phyloP scores from a whole-genome alignment of 2,797 vertebrate genomes.

The Bovichtus variegatus region DNA sequence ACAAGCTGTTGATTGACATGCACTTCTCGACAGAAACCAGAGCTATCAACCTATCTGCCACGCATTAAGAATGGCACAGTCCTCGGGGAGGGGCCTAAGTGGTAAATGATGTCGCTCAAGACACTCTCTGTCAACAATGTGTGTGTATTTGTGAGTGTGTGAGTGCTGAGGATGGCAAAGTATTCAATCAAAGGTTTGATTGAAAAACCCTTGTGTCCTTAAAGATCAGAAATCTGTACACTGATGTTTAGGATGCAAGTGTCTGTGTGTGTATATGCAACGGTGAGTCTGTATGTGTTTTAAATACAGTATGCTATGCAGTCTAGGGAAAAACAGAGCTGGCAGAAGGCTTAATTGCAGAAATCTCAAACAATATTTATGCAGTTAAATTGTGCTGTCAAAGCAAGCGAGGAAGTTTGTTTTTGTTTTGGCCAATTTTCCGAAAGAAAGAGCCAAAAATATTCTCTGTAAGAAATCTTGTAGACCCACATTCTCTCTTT shows the following conservation, averaged over 20 bases:
- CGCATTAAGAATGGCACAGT: conserved; percentile 85
- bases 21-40: conserved; percentile 87
- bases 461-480: conserved; percentile 20
- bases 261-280: conserved; percentile 14
- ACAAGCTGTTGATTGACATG: conserved; percentile 86
- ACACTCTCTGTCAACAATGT: conserved; percentile 83
- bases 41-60: conserved; percentile 83
- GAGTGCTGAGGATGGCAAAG: conserved; percentile 83
- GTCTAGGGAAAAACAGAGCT: conserved; percentile 7
- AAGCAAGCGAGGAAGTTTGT: conserved; percentile 7
- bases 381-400: conserved; percentile 36
- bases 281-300: conserved; percentile 23
- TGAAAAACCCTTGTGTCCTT: conserved; percentile 78
- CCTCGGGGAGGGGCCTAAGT: conserved; percentile 85
- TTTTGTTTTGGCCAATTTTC: conserved; percentile 26
- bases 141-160: conserved; percentile 73
- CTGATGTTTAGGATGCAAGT: conserved; percentile 48
- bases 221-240: conserved; percentile 72
- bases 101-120: conserved; percentile 86
- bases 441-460: conserved; percentile 28
- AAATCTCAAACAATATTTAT: conserved; percentile 44
- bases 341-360: conserved; percentile 19
- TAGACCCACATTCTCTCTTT: conserved; percentile 31
- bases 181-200: conserved; percentile 84
- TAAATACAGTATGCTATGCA: conserved; percentile 5